Conservation (phyloP, 2,113 vertebrate genomes). For the Megaceryle torquata region DNA sequence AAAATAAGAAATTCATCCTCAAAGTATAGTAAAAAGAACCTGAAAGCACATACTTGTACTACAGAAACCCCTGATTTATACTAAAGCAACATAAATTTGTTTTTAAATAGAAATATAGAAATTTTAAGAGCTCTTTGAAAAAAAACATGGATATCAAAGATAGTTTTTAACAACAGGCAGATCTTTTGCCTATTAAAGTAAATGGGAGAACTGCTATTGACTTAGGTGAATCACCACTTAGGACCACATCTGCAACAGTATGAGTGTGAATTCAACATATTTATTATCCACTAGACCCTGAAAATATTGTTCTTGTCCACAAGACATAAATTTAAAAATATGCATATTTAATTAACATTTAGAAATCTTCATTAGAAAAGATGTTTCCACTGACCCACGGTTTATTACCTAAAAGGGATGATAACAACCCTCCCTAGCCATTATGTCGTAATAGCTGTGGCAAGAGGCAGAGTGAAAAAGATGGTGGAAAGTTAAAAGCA, state of each 20-base stretch:
- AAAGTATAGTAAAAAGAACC: background rate
- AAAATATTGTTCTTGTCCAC: background rate
- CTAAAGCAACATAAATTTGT: background rate
- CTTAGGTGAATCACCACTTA: background rate
- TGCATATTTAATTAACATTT: background rate
- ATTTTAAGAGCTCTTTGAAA: background rate
- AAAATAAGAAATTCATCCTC: background rate
- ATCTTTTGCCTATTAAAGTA: background rate
- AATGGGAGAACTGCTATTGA: background rate
- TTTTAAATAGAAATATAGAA: background rate
- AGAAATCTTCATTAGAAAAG: background rate
- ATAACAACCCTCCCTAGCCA: background rate
- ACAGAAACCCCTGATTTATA: background rate
- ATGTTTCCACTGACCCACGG: background rate
- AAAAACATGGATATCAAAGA: background rate
- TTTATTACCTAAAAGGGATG: background rate
- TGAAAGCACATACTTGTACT: background rate
- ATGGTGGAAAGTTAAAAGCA: background rate
- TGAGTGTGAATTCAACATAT: background rate
- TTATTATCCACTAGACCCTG: background rate
- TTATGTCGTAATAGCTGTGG: background rate
- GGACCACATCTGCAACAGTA: background rate
- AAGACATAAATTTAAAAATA: background rate
- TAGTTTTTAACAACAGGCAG: background rate
- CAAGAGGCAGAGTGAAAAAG: background rate